A percentile compares a stretch with the other conserved stretches of the same genome.
phyloP scores from a whole-genome alignment of 2,888 invertebrate species.

The Yponomeuta cagnagella region DNA sequence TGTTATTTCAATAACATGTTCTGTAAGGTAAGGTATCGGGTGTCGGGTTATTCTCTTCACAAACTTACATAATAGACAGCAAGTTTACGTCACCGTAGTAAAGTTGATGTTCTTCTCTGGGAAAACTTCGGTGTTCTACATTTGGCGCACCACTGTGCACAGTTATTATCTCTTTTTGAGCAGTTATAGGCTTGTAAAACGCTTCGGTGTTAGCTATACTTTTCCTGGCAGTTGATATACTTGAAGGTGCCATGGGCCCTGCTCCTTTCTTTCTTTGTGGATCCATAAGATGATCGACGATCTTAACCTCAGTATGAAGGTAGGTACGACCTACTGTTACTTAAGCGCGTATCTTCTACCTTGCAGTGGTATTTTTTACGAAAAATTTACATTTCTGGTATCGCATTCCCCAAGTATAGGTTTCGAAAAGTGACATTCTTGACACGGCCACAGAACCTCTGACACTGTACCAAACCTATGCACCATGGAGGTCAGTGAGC shows the following conservation, averaged over 20 bases:
- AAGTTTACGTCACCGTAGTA: conserved; percentile 60
- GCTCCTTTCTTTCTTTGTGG: conserved; percentile 47
- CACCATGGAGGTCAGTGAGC: too few species aligned
- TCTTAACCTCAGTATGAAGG: neutral
- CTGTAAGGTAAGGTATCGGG: too few species aligned
- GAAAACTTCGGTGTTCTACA: conserved; percentile 42
- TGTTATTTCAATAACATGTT: too few species aligned
- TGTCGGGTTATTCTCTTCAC: neutral
- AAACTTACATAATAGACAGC: conserved; percentile 57
- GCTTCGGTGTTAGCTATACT: conserved; percentile 38
- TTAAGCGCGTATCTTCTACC: too few species aligned
- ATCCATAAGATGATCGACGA: conserved; percentile 35
- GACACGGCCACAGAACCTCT: too few species aligned
- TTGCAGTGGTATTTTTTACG: too few species aligned
- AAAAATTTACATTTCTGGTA: too few species aligned
- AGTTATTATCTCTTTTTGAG: conserved; percentile 50
- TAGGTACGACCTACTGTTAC: too few species aligned
- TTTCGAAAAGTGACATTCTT: too few species aligned
- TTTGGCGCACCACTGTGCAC: conserved; percentile 55
- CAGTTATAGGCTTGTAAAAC: conserved; percentile 24
- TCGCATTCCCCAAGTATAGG: too few species aligned
- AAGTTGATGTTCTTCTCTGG: conserved; percentile 51
- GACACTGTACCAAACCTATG: too few species aligned
- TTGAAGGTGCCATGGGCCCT: conserved; percentile 52
- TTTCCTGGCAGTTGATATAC: conserved; percentile 43